phyloP scores from a whole-genome alignment of 2,113 vertebrate genomes.

The Dromiciops gliroides region DNA sequence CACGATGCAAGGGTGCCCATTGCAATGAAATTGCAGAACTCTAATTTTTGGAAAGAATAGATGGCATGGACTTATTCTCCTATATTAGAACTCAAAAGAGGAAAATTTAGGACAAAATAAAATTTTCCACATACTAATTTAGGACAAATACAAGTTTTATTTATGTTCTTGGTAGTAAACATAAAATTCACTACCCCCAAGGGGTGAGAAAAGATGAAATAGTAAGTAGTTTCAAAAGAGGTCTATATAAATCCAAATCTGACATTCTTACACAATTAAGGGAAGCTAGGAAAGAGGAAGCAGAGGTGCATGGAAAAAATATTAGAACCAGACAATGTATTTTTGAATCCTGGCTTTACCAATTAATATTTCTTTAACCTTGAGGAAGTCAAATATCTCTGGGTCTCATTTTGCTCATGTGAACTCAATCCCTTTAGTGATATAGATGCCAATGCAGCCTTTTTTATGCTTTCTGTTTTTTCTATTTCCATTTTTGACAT shows the following conservation, averaged over 20 bases:
- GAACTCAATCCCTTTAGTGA: not conserved
- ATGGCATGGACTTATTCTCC: not conserved
- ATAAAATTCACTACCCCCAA: not conserved
- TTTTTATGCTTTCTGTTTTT: not conserved
- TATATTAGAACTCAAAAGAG: not conserved
- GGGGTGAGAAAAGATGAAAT: not conserved
- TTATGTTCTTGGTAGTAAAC: not conserved
- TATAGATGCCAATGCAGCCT: not conserved
- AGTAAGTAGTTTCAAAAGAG: not conserved
- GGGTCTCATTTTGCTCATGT: not conserved
- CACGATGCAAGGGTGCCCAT: not conserved
- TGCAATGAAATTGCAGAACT: not conserved
- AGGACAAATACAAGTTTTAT: not conserved
- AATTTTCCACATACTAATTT: not conserved
- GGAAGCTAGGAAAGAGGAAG: not conserved
- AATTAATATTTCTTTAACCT: not conserved
- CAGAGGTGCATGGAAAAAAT: not conserved
- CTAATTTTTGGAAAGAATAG: not conserved
- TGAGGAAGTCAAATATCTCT: not conserved
- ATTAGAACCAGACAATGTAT: not conserved
- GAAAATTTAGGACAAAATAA: not conserved
- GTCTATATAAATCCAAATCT: not conserved
- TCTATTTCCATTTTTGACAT: not conserved
- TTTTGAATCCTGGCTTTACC: not conserved
- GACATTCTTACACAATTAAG: not conserved